phyloP scores from a whole-genome alignment of 2,888 invertebrate species.

The Plagodis dolabraria region DNA sequence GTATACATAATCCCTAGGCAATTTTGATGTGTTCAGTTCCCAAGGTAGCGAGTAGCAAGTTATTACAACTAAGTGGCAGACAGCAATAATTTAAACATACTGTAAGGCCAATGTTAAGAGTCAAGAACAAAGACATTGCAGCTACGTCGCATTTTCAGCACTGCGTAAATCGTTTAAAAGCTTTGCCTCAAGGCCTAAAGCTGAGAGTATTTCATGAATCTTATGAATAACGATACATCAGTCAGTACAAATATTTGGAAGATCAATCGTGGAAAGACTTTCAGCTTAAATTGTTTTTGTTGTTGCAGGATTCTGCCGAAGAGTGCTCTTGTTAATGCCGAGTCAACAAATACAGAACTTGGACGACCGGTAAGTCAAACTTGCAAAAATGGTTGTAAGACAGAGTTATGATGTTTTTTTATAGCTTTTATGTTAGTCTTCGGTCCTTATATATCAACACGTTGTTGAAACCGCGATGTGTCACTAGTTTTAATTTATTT shows the following conservation, averaged over 20 bases:
- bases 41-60: no score
- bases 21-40: no score
- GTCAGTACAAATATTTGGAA: slow-evolving; percentile 6
- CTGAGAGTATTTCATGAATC: slow-evolving; percentile 48
- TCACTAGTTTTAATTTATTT: no score
- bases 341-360: slow-evolving; percentile 63
- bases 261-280: slow-evolving; percentile 2
- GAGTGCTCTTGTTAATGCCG: slow-evolving; percentile 60
- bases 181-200: slow-evolving; percentile 21
- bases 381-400: not conserved
- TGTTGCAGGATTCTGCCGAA: slow-evolving; percentile 71
- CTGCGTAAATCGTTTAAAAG: slow-evolving; percentile 32
- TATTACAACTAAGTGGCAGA: no score
- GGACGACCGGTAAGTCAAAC: slow-evolving; percentile 62
- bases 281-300: slow-evolving; percentile 32
- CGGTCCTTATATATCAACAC: no score
- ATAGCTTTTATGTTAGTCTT: no score
- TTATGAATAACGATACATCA: slow-evolving; percentile 40
- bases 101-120: slow-evolving; percentile 3
- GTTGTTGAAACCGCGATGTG: no score
- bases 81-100: no score
- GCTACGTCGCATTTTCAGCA: not conserved
- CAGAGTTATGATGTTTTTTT: not conserved
- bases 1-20: no score
- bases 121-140: not conserved